Percentiles rank a stretch among this genome's conserved stretches.
phyloP scores from a whole-genome alignment of 2,888 invertebrate species.

The Rhagophthalmus giganteus region DNA sequence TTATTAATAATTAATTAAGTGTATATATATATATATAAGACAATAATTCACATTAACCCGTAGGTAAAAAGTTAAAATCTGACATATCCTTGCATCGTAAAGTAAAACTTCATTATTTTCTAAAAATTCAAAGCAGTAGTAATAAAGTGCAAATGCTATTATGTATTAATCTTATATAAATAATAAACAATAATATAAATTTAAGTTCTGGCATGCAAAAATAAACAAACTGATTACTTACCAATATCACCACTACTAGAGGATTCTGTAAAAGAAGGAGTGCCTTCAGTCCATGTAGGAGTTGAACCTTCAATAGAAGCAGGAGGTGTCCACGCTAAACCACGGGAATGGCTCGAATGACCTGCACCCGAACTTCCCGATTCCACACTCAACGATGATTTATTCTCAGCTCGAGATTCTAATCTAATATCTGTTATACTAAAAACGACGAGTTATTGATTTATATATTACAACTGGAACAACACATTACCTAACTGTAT shows the following conservation, averaged over 20 bases:
- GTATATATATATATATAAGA: too few relatives aligned
- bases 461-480: not conserved
- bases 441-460: conserved; percentile 23
- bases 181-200: conserved; percentile 49
- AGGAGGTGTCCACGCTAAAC: conserved; percentile 79
- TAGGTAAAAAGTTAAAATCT: too few relatives aligned
- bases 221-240: conserved; percentile 54
- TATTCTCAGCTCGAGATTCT: conserved; percentile 63
- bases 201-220: conserved; percentile 9
- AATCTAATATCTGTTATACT: conserved; percentile 75
- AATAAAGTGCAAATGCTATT: too few relatives aligned
- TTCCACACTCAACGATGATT: conserved; percentile 66
- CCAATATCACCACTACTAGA: conserved; percentile 90
- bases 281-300: conserved; percentile 98
- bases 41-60: too few relatives aligned
- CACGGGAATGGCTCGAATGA: conserved; percentile 58
- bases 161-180: too few relatives aligned
- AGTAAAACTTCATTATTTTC: too few relatives aligned
- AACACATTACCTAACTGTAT: conserved; percentile 61
- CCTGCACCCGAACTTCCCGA: conserved; percentile 59
- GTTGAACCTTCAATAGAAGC: conserved; percentile 87
- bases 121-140: too few relatives aligned
- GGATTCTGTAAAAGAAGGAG: conserved; percentile 95
- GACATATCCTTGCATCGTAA: too few relatives aligned
- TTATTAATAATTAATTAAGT: too few relatives aligned